These are phyloP conservation scores for Betta splendens DNA, from an alignment of 2,797 vertebrate species.

Conservation along the genomic window DNA sequence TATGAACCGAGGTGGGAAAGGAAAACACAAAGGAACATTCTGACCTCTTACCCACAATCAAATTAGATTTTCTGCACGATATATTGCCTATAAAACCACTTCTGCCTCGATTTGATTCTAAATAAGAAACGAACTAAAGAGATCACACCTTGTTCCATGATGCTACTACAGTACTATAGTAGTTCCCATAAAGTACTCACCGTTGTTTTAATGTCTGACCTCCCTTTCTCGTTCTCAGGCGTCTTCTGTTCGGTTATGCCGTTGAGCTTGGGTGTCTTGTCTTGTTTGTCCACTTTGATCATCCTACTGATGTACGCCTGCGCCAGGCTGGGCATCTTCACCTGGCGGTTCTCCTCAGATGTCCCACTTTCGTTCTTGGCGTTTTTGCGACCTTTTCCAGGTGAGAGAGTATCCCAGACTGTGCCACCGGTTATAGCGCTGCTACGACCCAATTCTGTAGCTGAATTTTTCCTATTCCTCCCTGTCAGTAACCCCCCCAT, in stretches of 20 bases:
- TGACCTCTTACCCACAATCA: slow-evolving; percentile 26
- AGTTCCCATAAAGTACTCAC: no score
- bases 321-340: slow-evolving; percentile 78
- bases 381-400: slow-evolving; percentile 90
- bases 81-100: not conserved
- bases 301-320: slow-evolving; percentile 93
- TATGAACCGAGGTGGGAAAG: slow-evolving; percentile 41
- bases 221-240: slow-evolving; percentile 80
- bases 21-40: slow-evolving; percentile 42
- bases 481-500: slow-evolving; percentile 75
- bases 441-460: slow-evolving; percentile 79
- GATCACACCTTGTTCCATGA: not conserved
- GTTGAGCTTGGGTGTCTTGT: slow-evolving; percentile 84
- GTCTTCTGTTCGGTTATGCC: slow-evolving; percentile 67
- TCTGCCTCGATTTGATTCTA: not conserved
- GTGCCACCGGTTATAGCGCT: slow-evolving; percentile 66
- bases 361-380: slow-evolving; percentile 76
- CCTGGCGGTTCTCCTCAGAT: slow-evolving; percentile 77
- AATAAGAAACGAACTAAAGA: slow-evolving; percentile 3
- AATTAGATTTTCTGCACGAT: not conserved
- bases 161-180: not conserved
- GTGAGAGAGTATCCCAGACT: slow-evolving; percentile 83
- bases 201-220: slow-evolving; percentile 79
- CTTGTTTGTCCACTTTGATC: slow-evolving; percentile 94
- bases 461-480: slow-evolving; percentile 91